Conservation (phyloP, 1,140 invertebrate genomes). For the Drosophila oshimai region DNA sequence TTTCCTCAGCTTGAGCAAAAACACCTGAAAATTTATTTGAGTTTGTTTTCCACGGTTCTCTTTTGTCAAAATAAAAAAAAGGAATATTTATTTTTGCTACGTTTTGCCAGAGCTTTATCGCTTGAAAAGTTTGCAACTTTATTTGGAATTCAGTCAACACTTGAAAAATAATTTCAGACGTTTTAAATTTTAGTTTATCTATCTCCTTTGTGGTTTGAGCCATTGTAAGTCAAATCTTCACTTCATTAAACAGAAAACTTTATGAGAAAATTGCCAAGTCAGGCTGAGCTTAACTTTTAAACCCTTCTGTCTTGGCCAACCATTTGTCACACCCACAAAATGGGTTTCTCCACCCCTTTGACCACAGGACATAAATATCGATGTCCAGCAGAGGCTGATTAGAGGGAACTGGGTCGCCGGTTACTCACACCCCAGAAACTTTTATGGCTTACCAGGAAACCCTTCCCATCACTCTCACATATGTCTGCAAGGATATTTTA, state of each 20-base stretch:
- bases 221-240: background rate
- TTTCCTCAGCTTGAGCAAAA: background rate
- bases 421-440: slow-evolving; percentile 11
- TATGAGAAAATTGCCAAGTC: slow-evolving; percentile 19
- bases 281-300: slow-evolving; percentile 6
- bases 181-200: background rate
- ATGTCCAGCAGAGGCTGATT: slow-evolving; percentile 48
- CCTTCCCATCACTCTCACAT: slow-evolving; percentile 2
- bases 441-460: slow-evolving; percentile 32
- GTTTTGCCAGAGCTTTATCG: background rate
- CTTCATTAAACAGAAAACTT: slow-evolving; percentile 25
- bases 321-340: slow-evolving; percentile 59
- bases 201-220: background rate
- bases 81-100: background rate
- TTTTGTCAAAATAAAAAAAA: background rate
- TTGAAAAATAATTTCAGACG: background rate
- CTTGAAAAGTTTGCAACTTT: background rate
- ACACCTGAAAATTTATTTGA: background rate
- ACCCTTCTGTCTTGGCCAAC: background rate
- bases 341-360: slow-evolving; percentile 11
- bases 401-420: background rate
- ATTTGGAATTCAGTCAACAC: background rate
- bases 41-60: background rate
- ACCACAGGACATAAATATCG: slow-evolving; percentile 68
- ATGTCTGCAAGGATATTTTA: slow-evolving; percentile 22